Evolutionary conservation across 2,113 vertebrate species (phyloP).

Genomic region (Steatornis caripensis): DNA sequence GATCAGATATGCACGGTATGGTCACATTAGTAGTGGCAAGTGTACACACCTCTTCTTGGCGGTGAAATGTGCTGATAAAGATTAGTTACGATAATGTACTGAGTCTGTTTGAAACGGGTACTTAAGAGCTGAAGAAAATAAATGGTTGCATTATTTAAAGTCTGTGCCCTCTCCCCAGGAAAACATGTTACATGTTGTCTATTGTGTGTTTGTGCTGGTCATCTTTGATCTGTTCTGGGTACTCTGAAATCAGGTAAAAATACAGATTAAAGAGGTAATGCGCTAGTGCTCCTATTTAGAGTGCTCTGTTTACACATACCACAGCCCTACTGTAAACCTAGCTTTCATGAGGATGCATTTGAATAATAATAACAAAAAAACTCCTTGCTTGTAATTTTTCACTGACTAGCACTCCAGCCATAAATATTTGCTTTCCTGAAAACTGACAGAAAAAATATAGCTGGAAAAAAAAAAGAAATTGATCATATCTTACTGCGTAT

Average conservation of each 20-base stretch:
- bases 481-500: fast-evolving
- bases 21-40: not conserved
- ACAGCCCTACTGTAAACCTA: not conserved
- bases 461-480: not conserved
- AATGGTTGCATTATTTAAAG: not conserved
- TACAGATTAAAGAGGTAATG: not conserved
- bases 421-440: not conserved
- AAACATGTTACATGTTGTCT: not conserved
- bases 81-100: not conserved
- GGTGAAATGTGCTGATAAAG: not conserved
- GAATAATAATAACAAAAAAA: not conserved
- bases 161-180: not conserved
- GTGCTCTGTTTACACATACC: not conserved
- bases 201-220: not conserved
- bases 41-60: not conserved
- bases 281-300: not conserved
- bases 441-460: not conserved
- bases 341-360: not conserved
- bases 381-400: not conserved
- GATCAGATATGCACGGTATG: not conserved
- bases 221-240: not conserved
- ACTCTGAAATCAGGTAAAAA: not conserved
- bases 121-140: not conserved
- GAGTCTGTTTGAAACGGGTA: not conserved
- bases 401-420: not conserved